Evolutionary conservation across 2,113 vertebrate genomes (phyloP).

Genomic region (Sturnus vulgaris): DNA sequence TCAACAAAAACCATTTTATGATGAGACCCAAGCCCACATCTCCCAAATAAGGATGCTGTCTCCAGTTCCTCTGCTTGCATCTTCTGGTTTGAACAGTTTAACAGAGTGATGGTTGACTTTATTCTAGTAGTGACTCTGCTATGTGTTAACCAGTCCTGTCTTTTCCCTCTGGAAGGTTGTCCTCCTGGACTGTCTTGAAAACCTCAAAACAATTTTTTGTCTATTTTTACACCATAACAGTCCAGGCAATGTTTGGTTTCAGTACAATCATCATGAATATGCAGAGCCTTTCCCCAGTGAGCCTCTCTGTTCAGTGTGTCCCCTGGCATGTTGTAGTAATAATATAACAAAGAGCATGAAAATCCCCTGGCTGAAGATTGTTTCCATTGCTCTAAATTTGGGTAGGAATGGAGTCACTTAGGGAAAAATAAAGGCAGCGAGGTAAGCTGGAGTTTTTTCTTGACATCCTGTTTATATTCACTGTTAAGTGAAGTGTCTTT

Average conservation of each 20-base stretch:
- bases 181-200: background rate
- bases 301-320: background rate
- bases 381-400: slow-evolving; percentile 27
- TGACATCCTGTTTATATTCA: background rate
- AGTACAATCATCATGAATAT: background rate
- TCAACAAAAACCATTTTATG: background rate
- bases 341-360: background rate
- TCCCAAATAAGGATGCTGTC: background rate
- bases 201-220: background rate
- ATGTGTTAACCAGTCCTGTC: background rate
- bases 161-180: background rate
- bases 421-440: background rate
- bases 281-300: background rate
- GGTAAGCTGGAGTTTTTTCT: background rate
- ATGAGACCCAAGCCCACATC: background rate
- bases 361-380: background rate
- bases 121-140: background rate
- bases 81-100: background rate
- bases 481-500: background rate
- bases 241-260: background rate
- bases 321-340: background rate
- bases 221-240: background rate
- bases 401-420: slow-evolving; percentile 25
- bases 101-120: background rate
- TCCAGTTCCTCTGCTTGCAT: background rate